Conservation (phyloP, 1,140 invertebrate genomes). For the Nebria ingens region DNA sequence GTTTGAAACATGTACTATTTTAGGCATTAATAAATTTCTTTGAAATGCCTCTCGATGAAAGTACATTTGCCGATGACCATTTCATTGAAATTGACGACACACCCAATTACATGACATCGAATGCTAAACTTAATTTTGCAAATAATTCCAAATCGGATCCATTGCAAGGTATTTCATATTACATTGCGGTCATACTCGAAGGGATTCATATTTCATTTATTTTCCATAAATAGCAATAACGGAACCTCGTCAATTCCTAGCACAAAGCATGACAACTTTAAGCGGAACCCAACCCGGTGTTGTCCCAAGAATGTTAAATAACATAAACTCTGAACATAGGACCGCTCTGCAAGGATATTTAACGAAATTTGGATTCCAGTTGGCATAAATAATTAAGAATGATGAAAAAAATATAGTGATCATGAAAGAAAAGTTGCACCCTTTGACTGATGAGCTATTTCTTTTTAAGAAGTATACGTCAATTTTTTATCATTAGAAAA, state of each 20-base stretch:
- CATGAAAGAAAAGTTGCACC: no score
- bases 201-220: conserved; percentile 13
- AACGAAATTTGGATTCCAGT: conserved; percentile 29
- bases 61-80: conserved; percentile 69
- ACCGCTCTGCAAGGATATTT: conserved; percentile 30
- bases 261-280: conserved; percentile 54
- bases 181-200: neutral
- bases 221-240: conserved; percentile 38
- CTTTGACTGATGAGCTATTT: no score
- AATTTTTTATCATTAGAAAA: no score
- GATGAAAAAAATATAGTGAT: no score
- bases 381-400: conserved; percentile 26
- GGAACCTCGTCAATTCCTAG: conserved; percentile 61
- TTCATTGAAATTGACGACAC: conserved; percentile 79
- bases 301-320: conserved; percentile 38
- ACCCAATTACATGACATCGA: conserved; percentile 79
- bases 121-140: conserved; percentile 79
- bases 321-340: conserved; percentile 25
- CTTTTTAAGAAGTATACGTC: no score
- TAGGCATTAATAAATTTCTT: conserved; percentile 75
- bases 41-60: conserved; percentile 77
- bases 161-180: conserved; percentile 29
- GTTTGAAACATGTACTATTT: conserved; percentile 42
- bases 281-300: conserved; percentile 49
- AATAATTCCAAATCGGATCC: conserved; percentile 64